phyloP scores from a whole-genome alignment of 1,140 invertebrate genomes.

The Drosophila mayri region DNA sequence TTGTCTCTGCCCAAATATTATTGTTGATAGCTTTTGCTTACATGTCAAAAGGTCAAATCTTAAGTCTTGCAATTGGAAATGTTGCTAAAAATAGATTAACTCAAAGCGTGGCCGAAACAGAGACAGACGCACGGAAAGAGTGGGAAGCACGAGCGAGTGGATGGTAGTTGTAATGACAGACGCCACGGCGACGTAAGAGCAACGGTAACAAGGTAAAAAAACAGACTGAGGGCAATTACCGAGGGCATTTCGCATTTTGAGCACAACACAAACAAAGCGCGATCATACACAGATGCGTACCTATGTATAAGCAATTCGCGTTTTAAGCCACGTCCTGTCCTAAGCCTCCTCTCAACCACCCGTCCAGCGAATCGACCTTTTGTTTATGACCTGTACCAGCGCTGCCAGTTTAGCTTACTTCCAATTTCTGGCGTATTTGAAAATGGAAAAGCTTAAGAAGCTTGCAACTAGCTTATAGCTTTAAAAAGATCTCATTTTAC shows the following conservation, averaged over 20 bases:
- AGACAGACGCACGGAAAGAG: constrained; percentile 28
- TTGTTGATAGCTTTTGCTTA: constrained; percentile 55
- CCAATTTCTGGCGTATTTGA: too few species aligned
- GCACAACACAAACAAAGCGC: constrained; percentile 34
- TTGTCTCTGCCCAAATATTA: constrained; percentile 53
- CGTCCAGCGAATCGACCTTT: constrained; percentile 28
- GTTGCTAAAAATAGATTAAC: constrained; percentile 67
- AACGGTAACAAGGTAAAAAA: constrained; percentile 49
- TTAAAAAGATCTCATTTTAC: too few species aligned
- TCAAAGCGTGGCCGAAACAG: constrained; percentile 17
- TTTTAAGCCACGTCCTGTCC: constrained; percentile 17
- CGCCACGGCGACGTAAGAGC: constrained; percentile 52
- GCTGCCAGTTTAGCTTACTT: too few species aligned
- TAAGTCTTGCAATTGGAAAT: constrained; percentile 66
- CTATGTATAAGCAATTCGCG: constrained; percentile 23
- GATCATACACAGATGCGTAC: constrained; percentile 15
- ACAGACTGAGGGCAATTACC: constrained; percentile 49
- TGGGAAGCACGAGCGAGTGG: constrained; percentile 21
- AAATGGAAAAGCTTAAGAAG: too few species aligned
- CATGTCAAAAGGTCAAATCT: constrained; percentile 68
- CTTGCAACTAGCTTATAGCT: too few species aligned
- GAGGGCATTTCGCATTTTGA: constrained; percentile 64
- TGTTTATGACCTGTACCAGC: constrained; percentile 36
- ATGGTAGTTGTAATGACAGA: constrained; percentile 56
- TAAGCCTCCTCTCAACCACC: constrained; percentile 8